Evolutionary conservation across 2,888 invertebrate species (phyloP), one percentile per base, ranked within the genome.

Genomic region (Theretra japonica): DNA sequence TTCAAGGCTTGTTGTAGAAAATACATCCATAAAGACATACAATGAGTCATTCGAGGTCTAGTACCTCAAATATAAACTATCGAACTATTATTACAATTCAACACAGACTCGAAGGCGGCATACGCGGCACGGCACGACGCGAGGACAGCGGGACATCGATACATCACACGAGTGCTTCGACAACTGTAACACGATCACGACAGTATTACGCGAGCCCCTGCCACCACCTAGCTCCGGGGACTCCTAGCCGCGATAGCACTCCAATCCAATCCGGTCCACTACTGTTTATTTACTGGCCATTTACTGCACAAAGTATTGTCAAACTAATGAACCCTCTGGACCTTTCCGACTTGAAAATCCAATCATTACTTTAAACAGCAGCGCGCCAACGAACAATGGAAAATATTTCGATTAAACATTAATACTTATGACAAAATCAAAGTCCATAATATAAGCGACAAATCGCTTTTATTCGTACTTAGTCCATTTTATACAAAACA

Each of bases 401-500:
- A 53, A 53, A n/a, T 6, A 53, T 4, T 53, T 53, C 4, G 15
- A 41, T 17, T 15, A 58, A 58, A 15, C 15, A 23, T 21, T 58
- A 58, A 11, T 28, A 59, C 28, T 15, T 59, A 59, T 11, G 11
- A 59, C 28, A 17, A 59, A 59, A 59, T 59, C 28, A 59, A 59
- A 59, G 59, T 19, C 28, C 28, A 28, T 5, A 28, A 28, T 28
- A 19, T 15, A 28, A 19, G 59, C 59, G 59, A 59, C 21, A 23
- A 58, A 23, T 59, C 28, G 59, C 59, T 28, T 59, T 59, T 59
- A 28, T 28, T 59, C 28, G 25, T 30, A 59, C 53, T 53, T 53
- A n/a, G 5, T 53, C 53, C 53, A 59, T 59, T 59, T 28, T 59
- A 59, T 59, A 59, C 59, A 28, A 59, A 59, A 59, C 11, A 59